A percentile compares a stretch with the other conserved stretches of the same genome.
phyloP scores from a whole-genome alignment of 1,140 invertebrate species.

The Bombus turneri region DNA sequence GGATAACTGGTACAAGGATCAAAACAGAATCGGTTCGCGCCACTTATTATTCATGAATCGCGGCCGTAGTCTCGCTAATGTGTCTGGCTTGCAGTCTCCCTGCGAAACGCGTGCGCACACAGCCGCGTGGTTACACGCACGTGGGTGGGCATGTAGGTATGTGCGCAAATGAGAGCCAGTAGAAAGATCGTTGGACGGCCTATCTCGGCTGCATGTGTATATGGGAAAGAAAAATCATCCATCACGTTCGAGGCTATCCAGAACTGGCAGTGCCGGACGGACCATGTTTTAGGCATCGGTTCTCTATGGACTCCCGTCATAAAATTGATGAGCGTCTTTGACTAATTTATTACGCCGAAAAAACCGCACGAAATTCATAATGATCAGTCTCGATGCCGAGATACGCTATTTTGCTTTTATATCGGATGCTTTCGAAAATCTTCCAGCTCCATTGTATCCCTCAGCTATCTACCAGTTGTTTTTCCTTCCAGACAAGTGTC shows the following conservation, averaged over 20 bases:
- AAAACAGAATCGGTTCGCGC: constrained; percentile 54
- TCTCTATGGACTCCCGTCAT: constrained; percentile 75
- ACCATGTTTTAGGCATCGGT: constrained; percentile 76
- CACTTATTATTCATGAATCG: constrained; percentile 67
- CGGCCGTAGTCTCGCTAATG: constrained; percentile 50
- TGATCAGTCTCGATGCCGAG: constrained; percentile 65
- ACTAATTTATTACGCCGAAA: constrained; percentile 80
- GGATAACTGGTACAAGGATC: constrained; percentile 48
- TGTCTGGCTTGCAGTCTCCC: constrained; percentile 39
- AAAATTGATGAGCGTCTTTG: constrained; percentile 81
- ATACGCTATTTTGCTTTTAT: constrained; percentile 46
- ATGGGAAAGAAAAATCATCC: constrained; percentile 80
- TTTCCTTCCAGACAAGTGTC: neutral
- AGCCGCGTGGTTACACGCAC: constrained; percentile 58
- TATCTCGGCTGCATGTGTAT: constrained; percentile 44
- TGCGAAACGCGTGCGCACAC: constrained; percentile 20
- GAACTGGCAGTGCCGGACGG: constrained; percentile 75
- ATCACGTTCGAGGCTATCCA: constrained; percentile 80
- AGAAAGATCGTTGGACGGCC: constrained; percentile 55
- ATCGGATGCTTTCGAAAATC: constrained; percentile 21
- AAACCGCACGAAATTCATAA: constrained; percentile 78
- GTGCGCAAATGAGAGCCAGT: constrained; percentile 65
- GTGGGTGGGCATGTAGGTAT: constrained; percentile 61
- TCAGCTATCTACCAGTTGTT: neutral
- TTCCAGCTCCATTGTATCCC: neutral